Base-by-base conservation (phyloP, 2,797 vertebrate species). In the Merluccius polli region DNA sequence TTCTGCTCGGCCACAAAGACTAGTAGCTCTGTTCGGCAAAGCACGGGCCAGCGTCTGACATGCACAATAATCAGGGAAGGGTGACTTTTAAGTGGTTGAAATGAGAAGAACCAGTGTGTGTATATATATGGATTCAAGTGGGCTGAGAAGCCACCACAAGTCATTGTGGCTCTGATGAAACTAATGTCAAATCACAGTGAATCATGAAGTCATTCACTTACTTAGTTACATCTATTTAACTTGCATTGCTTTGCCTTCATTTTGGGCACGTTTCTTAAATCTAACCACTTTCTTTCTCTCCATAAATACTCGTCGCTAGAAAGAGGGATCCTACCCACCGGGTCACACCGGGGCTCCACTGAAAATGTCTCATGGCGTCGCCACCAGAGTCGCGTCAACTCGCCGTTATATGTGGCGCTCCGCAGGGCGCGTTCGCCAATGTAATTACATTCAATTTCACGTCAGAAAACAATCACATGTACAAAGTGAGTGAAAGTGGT, bases 1-100 rank as follows among this genome's bases (percentile, higher is more conserved):
- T 82, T 52, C 75, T 85, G 78, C 87, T 83, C 72, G 74, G 79
- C 31, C 75, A 86, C 73, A 84, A 81, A 85, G 79, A 81, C 68
- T 15, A 21, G 79, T 0, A 35, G 79, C 81, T 86, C 87, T 86
- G 73, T 80, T 71, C 79, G 70, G 80, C 78, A 84, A 71, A 82
- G 52, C 70, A 73, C 72, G 67, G 82, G 74, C 29, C 4, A 29
- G 71, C 79, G 75, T 85, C 75, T 70, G 74, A 36, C 70, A 33
- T 59, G 63, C 70, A 84, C 85, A 85, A 85, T 74, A 38, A 35
- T 77, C 77, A 76, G 21, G 73, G 75, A 68, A 78, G n/a, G n/a
- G 12, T 2, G 52, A 63, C 52, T 63, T 63, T 27, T 52, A 4
- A 52, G 48, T 52, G 48, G 21, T n/a, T 18, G 48, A 52, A n/a